Percentiles rank a stretch among this genome's conserved stretches.
phyloP scores from a whole-genome alignment of 2,113 vertebrate genomes.

The Amia ocellicauda region DNA sequence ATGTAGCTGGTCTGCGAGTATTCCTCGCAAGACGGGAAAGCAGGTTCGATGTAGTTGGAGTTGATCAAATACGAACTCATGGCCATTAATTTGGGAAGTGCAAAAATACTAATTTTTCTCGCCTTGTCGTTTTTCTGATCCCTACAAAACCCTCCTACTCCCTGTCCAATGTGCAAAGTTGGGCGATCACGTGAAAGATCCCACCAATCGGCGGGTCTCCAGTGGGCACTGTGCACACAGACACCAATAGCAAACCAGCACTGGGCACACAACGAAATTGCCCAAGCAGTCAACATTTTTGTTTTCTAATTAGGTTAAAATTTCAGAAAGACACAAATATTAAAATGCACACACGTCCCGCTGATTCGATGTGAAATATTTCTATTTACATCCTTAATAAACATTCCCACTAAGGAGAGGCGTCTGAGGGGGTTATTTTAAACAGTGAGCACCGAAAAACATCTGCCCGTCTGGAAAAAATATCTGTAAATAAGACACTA shows the following conservation, averaged over 20 bases:
- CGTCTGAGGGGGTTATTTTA: too few relatives aligned
- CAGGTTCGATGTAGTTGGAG: conserved; percentile 98
- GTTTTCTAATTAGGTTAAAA: conserved; percentile 63
- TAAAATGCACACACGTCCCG: too few relatives aligned
- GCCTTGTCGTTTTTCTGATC: conserved; percentile 97
- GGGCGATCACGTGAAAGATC: conserved; percentile 68
- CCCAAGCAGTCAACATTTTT: conserved; percentile 54
- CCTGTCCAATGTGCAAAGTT: conserved; percentile 90
- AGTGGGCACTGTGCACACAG: conserved; percentile 73
- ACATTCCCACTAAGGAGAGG: too few relatives aligned
- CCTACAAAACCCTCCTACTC: conserved; percentile 89
- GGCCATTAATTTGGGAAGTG: conserved; percentile 99
- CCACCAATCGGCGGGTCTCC: conserved; percentile 66
- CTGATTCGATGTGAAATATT: too few relatives aligned
- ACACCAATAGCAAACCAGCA: conserved; percentile 71
- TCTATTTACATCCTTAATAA: too few relatives aligned
- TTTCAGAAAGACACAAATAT: conserved; percentile 48
- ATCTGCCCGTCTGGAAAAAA: too few relatives aligned
- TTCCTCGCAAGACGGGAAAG: conserved; percentile 96
- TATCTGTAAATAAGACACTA: too few relatives aligned
- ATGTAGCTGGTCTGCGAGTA: conserved; percentile 87
- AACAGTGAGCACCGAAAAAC: too few relatives aligned
- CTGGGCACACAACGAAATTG: conserved; percentile 58
- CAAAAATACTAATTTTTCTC: conserved; percentile 99
- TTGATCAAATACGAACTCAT: conserved; percentile 99